Conservation (phyloP, 2,797 vertebrate genomes). For the Phalanger gymnotis region DNA sequence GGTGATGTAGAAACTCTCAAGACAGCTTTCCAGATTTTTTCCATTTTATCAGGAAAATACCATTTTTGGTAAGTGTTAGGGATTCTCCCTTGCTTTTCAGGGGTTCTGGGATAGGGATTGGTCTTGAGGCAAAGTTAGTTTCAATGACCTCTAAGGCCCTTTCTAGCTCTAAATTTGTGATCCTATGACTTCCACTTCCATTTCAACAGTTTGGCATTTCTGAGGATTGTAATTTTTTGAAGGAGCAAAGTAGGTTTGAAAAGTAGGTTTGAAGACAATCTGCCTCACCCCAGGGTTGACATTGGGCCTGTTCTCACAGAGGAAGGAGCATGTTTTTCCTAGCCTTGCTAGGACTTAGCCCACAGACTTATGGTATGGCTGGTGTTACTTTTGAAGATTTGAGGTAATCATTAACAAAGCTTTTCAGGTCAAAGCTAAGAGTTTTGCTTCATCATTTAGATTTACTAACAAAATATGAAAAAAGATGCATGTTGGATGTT, state of each 20-base stretch:
- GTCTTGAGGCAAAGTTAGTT: neutral
- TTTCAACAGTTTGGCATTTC: neutral
- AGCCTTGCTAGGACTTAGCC: neutral
- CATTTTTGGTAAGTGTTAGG: neutral
- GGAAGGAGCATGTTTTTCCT: neutral
- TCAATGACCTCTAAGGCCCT: neutral
- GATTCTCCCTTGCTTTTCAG: neutral
- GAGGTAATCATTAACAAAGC: neutral
- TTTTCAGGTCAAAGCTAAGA: neutral
- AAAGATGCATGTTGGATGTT: neutral
- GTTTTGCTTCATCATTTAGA: neutral
- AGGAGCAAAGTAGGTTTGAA: neutral
- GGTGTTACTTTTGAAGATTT: neutral
- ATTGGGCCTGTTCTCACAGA: neutral
- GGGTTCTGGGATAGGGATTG: neutral
- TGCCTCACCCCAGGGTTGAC: neutral
- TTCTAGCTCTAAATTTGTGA: neutral
- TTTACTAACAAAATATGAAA: neutral
- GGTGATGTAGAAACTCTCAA: neutral
- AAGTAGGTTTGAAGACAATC: neutral
- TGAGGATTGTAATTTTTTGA: neutral
- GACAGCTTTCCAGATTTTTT: neutral
- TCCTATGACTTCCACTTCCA: neutral
- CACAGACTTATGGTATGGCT: neutral
- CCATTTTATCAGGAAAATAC: neutral